phyloP scores from a whole-genome alignment of 2,888 invertebrate genomes.

The Epirrita christyi region DNA sequence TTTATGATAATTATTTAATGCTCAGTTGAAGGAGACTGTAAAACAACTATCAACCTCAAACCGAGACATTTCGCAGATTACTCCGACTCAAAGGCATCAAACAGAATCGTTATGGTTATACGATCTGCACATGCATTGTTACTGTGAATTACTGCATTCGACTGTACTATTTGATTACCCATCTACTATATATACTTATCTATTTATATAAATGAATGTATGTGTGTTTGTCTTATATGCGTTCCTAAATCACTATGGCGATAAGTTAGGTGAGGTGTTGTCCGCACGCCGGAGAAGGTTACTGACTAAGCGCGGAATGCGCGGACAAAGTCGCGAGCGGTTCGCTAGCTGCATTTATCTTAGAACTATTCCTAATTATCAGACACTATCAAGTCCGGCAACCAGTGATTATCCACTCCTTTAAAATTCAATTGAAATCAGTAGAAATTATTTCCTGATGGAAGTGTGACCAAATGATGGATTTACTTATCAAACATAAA shows the following conservation, averaged over 20 bases:
- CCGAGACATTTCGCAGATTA: slow-evolving; percentile 44
- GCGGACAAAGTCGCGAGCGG: no score
- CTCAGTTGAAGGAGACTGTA: slow-evolving; percentile 30
- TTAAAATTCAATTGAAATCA: not conserved
- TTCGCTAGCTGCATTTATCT: no score
- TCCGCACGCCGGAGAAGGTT: no score
- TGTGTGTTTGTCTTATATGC: no score
- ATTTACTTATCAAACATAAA: no score
- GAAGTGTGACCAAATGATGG: no score
- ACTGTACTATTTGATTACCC: slow-evolving; percentile 14
- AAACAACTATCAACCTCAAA: slow-evolving; percentile 49
- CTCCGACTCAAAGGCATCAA: slow-evolving; percentile 46
- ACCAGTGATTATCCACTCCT: not conserved
- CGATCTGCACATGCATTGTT: slow-evolving; percentile 32
- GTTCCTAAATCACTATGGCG: no score
- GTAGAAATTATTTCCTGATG: no score
- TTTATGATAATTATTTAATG: slow-evolving; percentile 20
- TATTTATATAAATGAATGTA: no score
- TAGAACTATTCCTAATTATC: slow-evolving; percentile 2
- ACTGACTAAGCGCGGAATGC: no score
- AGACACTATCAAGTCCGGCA: not conserved
- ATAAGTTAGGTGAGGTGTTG: no score
- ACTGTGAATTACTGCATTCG: slow-evolving; percentile 19
- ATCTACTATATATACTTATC: not conserved
- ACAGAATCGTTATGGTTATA: slow-evolving; percentile 43